Evolutionary conservation across 2,888 invertebrate genomes (phyloP).

Genomic region (Diachrysia chrysitis): DNA sequence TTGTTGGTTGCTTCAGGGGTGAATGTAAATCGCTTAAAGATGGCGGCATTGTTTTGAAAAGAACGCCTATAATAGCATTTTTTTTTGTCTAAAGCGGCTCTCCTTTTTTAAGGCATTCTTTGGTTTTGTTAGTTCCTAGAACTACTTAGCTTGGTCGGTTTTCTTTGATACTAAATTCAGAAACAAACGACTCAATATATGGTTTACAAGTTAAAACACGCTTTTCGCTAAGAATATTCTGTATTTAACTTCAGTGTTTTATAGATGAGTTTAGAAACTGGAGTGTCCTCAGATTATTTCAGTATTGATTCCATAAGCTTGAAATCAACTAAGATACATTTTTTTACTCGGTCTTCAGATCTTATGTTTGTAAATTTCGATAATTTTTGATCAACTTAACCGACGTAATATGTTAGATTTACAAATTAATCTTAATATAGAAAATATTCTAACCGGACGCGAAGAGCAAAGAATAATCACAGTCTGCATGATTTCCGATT

Average conservation of each 20-base stretch:
- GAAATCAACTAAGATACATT: no score
- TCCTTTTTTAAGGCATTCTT: not conserved
- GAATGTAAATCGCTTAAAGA: not conserved
- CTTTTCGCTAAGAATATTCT: no score
- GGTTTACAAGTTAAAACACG: not conserved
- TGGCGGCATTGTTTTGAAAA: not conserved
- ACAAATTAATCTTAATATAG: not conserved
- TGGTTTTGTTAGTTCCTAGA: not conserved
- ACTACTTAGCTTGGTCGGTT: not conserved
- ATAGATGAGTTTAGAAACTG: no score
- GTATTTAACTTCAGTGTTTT: no score
- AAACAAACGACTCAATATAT: not conserved
- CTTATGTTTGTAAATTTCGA: no score
- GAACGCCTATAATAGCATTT: not conserved
- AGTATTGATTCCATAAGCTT: no score
- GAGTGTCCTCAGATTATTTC: no score
- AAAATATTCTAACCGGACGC: conserved; percentile 22
- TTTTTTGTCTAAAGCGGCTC: conserved; percentile 7
- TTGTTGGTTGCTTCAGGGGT: conserved; percentile 23
- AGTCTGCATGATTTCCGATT: conserved; percentile 51
- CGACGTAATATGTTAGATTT: no score
- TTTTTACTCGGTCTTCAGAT: no score
- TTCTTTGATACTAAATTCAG: not conserved
- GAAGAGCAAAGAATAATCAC: conserved; percentile 27
- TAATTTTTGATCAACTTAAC: no score